Evolutionary conservation across 2,888 invertebrate genomes (phyloP).

Genomic region (Pherbina coryleti): DNA sequence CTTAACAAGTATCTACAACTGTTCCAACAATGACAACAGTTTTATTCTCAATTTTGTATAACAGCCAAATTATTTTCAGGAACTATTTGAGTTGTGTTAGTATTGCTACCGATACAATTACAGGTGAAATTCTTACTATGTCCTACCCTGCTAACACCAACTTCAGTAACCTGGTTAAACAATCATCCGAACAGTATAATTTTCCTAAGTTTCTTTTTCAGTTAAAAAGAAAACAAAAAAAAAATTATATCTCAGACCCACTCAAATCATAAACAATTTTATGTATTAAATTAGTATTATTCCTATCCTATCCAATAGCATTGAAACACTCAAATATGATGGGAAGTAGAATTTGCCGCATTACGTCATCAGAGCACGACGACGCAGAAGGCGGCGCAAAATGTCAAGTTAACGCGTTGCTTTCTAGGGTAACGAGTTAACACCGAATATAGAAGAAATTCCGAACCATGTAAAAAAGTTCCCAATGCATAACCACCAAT

Average conservation of each 20-base stretch:
- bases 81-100: no score
- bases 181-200: no score
- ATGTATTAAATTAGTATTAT: no score
- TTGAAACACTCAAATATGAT: not conserved
- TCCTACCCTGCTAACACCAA: no score
- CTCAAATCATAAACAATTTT: no score
- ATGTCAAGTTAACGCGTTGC: not conserved
- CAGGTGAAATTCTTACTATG: no score
- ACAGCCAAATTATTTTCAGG: no score
- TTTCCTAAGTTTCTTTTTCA: no score
- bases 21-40: not conserved
- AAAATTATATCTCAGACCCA: no score
- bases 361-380: constrained; percentile 28
- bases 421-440: not conserved
- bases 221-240: not conserved
- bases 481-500: not conserved
- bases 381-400: constrained; percentile 4
- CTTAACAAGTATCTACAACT: not conserved
- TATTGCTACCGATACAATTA: no score
- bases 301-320: not conserved
- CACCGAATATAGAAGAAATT: not conserved
- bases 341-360: constrained; percentile 1
- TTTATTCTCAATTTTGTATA: not conserved
- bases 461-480: not conserved
- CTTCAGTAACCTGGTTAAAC: not conserved